A percentile compares a stretch with the other conserved stretches of the same genome.
These are phyloP conservation scores for Caradrina clavipalpis DNA, from an alignment of 2,888 invertebrate species.

Conservation along the genomic window DNA sequence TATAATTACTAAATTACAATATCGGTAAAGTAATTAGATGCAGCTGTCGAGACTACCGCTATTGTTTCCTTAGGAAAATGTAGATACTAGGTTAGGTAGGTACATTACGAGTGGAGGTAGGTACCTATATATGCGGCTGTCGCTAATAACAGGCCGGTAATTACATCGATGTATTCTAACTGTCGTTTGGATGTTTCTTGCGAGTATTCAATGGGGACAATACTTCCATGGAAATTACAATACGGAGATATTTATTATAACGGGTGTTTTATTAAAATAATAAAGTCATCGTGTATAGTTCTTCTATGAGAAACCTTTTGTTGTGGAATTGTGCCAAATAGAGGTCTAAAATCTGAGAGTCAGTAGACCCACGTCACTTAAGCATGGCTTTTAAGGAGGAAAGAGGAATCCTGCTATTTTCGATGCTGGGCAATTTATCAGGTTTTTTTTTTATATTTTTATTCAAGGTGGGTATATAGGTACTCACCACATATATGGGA, in stretches of 20 bases:
- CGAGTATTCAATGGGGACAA: slow-evolving; percentile 37
- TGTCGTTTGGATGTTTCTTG: slow-evolving; percentile 53
- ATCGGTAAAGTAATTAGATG: slow-evolving; percentile 72
- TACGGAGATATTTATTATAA: slow-evolving; percentile 45
- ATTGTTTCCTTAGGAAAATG: slow-evolving; percentile 47
- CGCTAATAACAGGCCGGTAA: slow-evolving; percentile 58
- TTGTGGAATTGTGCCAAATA: background rate
- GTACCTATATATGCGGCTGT: slow-evolving; percentile 26
- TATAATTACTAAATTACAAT: slow-evolving; percentile 78
- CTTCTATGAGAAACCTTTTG: slow-evolving; percentile 1
- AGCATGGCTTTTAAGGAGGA: background rate
- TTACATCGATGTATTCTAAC: slow-evolving; percentile 57
- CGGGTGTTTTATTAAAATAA: slow-evolving; percentile 36
- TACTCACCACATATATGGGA: too few species aligned
- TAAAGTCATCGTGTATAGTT: slow-evolving; percentile 1
- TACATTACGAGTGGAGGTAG: slow-evolving; percentile 9
- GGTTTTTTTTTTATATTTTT: too few species aligned
- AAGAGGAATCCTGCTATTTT: background rate
- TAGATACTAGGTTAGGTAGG: background rate
- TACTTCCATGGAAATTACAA: slow-evolving; percentile 42
- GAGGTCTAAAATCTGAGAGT: background rate
- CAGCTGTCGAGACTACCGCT: slow-evolving; percentile 36
- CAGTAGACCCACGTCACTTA: background rate
- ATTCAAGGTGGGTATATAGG: too few species aligned
- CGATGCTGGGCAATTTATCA: too few species aligned